Evolutionary conservation across 2,113 vertebrate genomes (phyloP), one percentile per base, ranked within the genome.

Genomic region (Zapus hudsonius): DNA sequence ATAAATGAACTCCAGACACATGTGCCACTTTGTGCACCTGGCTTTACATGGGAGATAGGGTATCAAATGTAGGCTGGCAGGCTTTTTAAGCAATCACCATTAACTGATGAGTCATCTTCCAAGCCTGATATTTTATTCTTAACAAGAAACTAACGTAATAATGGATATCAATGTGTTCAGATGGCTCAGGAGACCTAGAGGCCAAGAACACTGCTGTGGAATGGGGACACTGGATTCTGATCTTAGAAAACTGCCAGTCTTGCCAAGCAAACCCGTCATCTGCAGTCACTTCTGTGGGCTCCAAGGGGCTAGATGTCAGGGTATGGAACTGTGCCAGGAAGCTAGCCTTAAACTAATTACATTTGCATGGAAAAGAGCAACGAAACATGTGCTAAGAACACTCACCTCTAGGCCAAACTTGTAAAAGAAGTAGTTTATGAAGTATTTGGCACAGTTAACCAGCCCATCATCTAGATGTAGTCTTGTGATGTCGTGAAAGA

Each of bases 401-500:
- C 97, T 97, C 97, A 99, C 99, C 99, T 99, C 99, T 75, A 99
- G 98, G 67, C 99, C 99, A 97, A 99, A 99, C 95, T 99, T 99
- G 98, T 99, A 99, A 98, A 99, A 99, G 98, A 99, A 99, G 97
- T 99, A 99, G 97, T 99, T 99, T 97, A 99, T 97, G 96, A 99
- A 99, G 96, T 99, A 99, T 97, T 99, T 99, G 97, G 99, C 97
- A 97, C 99, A 99, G 96, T 98, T 99, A 90, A 99, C 19, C 82
- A 99, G 98, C 92, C 99, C 99, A 33, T 99, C 98, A 96, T 99
- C 99, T 92, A 99, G 97, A 96, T 99, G 99, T 64, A 98, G 98
- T 84, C 99, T 98, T 22, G 99, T 99, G 95, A 99, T 98, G 91
- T 99, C 98, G 86, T 99, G 99, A 97, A 99, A 99, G 97, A 99